Conservation (phyloP, 2,797 vertebrate species). For the Poeciliopsis paucimaculata region DNA sequence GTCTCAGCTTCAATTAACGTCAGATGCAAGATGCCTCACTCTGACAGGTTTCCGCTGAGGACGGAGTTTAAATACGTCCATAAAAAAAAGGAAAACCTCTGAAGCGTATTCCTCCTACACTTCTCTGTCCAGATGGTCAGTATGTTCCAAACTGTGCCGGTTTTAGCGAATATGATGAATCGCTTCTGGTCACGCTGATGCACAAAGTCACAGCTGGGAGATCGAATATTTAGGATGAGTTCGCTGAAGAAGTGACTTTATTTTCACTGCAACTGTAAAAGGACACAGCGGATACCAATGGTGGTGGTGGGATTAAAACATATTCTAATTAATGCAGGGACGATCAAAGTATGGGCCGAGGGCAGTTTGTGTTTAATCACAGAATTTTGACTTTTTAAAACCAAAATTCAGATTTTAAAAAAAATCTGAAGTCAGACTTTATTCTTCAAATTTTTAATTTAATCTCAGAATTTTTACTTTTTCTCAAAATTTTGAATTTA, state of each 20-base stretch:
- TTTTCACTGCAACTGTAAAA: background rate
- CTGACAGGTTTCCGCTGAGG: constrained; percentile 6
- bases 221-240: constrained; percentile 3
- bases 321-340: background rate
- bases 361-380: no score
- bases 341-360: no score
- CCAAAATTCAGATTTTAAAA: no score
- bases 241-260: background rate
- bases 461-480: no score
- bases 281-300: background rate
- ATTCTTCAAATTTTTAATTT: no score
- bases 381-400: no score
- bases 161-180: background rate
- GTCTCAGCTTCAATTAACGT: constrained; percentile 27
- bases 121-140: constrained; percentile 9
- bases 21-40: background rate
- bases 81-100: background rate
- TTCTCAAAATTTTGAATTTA: no score
- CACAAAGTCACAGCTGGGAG: background rate
- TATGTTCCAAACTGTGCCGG: background rate
- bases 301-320: background rate
- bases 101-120: background rate
- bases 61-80: background rate
- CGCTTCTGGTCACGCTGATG: background rate
- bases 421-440: no score